Evolutionary conservation across 2,888 invertebrate species (phyloP), one percentile per base, ranked within the genome.

Genomic region (Troilus luridus): DNA sequence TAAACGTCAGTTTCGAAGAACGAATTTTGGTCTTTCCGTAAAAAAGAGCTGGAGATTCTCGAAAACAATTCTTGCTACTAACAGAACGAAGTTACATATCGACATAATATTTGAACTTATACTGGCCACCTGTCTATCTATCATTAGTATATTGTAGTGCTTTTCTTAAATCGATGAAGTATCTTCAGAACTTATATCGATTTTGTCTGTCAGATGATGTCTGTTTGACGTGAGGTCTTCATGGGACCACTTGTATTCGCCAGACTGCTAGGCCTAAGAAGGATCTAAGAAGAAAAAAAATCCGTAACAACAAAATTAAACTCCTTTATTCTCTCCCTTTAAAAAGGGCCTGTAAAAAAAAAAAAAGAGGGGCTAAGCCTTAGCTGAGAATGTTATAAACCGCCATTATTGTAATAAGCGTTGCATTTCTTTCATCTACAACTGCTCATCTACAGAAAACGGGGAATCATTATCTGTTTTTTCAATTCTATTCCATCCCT

Each of bases 401-500:
- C 72, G 72, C 72, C 72, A 77, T 77, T 77, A 77, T 77, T 41
- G 72, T 77, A 77, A 77, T 77, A 54, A 85, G 56, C 56, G 56
- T 85, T 85, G 54, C 85, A 85, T 85, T 85, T 56, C 54, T 85
- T 85, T 85, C 56, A 85, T 85, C 85, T 85, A 21, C 85, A 85
- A 85, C 85, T 56, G 21, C 54, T 56, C 85, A 85, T 85, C 85
- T 85, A n/a, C 85, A 56, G 85, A 85, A 56, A 58, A 85, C 85
- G 85, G 85, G 21, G 85, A 85, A 85, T 85, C 85, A 85, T 85
- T 85, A 85, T 85, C 85, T 56, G 85, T 56, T 85, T 85, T 81
- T 85, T 85, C 85, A 85, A 85, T 85, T 85, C 85, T 85, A 85
- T 85, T 58, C 24, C 85, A 85, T 85, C 85, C 85, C 85, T 85